Evolutionary conservation across 2,113 vertebrate genomes (phyloP), one percentile per base, ranked within the genome.

Genomic region (Mugil cephalus): DNA sequence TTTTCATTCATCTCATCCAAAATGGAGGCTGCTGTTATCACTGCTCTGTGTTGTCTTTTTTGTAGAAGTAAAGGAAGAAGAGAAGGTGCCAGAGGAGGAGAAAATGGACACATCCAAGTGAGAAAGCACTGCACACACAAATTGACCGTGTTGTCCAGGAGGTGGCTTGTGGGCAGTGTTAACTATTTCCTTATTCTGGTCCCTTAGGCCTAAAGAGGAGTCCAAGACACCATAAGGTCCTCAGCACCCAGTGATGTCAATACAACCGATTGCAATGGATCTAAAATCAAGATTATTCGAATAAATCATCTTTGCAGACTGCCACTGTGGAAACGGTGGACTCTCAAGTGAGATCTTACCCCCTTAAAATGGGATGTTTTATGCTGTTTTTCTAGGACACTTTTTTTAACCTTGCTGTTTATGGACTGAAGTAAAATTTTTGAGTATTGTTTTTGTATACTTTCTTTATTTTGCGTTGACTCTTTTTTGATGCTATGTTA

Each of bases 51-150:
- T 40, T 35, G 10, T 8, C 15, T 62, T 62, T 51, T 17, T 73
- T 8, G 18, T 34, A 92, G 94, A 94, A 82, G 91, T 94, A 6
- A 94, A 95, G 77, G 93, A 93, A 70, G 94, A 94, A 6, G 94
- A 94, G 76, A 95, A 94, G 34, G 81, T 77, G 10, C 86, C 87
- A 17, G 89, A 93, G 66, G 93, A 95, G 36, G 94, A 95, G 73
- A 95, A 94, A 83, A 94, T 94, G 93, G 94, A 95, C 85, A 94
- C 93, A 50, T 93, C 93, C 83, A 94, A 93, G 93, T 95, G 70
- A 89, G 90, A 52, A 72, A 71, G 76, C 43, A 13, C 18, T 45
- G n/a, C 54, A 34, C 60, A 43, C 4, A 21, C 39, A 15, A 4
- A 21, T 35, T 75, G 1, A 74, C 1, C 8, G 19, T 52, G 60